phyloP scores from a whole-genome alignment of 2,113 vertebrate genomes.

The Semicossyphus pulcher region DNA sequence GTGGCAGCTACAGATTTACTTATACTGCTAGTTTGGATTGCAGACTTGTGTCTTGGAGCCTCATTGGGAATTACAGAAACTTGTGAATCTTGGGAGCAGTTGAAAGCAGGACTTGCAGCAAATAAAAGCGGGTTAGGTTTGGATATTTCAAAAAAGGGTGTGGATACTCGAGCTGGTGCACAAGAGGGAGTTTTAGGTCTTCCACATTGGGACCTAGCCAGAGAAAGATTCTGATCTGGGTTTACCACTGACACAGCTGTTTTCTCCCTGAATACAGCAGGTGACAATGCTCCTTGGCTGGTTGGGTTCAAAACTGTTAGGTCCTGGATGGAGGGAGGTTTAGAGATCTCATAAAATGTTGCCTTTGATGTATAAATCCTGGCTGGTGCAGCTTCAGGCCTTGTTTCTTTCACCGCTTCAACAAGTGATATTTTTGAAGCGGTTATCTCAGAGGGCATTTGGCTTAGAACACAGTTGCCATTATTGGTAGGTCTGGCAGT shows the following conservation, averaged over 20 bases:
- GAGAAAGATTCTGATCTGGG: slow-evolving; percentile 41
- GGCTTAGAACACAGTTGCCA: slow-evolving; percentile 41
- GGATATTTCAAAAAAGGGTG: slow-evolving; percentile 73
- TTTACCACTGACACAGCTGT: slow-evolving; percentile 28
- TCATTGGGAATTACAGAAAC: slow-evolving; percentile 27
- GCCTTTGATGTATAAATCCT: slow-evolving; percentile 77
- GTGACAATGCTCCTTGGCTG: slow-evolving; percentile 42
- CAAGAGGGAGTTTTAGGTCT: slow-evolving; percentile 65
- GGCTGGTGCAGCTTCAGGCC: slow-evolving; percentile 41
- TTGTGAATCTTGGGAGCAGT: slow-evolving; percentile 46
- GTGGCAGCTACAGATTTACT: slow-evolving; percentile 18
- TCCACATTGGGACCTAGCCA: slow-evolving; percentile 39
- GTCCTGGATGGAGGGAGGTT: slow-evolving; percentile 69
- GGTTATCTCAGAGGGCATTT: slow-evolving; percentile 48
- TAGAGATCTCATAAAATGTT: slow-evolving; percentile 79
- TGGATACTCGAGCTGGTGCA: slow-evolving; percentile 56
- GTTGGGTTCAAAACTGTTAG: slow-evolving; percentile 37
- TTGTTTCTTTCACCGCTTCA: slow-evolving; percentile 48
- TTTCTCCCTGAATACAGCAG: slow-evolving; percentile 36
- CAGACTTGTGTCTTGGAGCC: slow-evolving; percentile 23
- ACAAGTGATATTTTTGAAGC: slow-evolving; percentile 47
- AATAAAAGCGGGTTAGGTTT: slow-evolving; percentile 73
- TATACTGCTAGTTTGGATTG: slow-evolving; percentile 7
- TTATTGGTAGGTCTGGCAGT: slow-evolving; percentile 42
- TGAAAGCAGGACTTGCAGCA: slow-evolving; percentile 58